Evolutionary conservation across 2,797 vertebrate genomes (phyloP).

Genomic region (Falco columbarius): DNA sequence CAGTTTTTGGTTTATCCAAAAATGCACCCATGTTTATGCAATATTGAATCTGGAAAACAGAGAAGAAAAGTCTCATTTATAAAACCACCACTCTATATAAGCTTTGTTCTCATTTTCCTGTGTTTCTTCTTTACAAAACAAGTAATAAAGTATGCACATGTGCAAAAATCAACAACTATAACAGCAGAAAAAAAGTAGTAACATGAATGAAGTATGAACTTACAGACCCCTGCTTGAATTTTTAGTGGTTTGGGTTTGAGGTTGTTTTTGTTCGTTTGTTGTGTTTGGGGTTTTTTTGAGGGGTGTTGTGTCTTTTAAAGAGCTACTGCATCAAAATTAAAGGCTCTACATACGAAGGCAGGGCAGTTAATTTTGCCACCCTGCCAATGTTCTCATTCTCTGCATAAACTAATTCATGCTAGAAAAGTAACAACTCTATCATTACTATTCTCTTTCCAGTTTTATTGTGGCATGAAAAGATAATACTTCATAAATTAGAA

Average conservation of each 20-base stretch:
- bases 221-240: neutral
- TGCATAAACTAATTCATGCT: neutral
- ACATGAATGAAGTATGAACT: neutral
- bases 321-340: neutral
- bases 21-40: conserved; percentile 97
- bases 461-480: neutral
- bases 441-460: neutral
- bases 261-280: neutral
- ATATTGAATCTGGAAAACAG: conserved; percentile 79
- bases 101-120: neutral
- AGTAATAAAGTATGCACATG: neutral
- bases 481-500: neutral
- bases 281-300: too few species aligned
- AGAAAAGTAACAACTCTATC: neutral
- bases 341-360: neutral
- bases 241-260: neutral
- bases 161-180: neutral
- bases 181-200: neutral
- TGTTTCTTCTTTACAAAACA: neutral
- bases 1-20: conserved; percentile 99
- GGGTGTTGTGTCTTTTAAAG: neutral
- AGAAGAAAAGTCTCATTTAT: conserved; percentile 46
- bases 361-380: neutral
- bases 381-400: neutral
- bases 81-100: neutral